These are phyloP conservation scores for Enteromius mattozi DNA, from an alignment of 2,797 vertebrate genomes.

Conservation along the genomic window DNA sequence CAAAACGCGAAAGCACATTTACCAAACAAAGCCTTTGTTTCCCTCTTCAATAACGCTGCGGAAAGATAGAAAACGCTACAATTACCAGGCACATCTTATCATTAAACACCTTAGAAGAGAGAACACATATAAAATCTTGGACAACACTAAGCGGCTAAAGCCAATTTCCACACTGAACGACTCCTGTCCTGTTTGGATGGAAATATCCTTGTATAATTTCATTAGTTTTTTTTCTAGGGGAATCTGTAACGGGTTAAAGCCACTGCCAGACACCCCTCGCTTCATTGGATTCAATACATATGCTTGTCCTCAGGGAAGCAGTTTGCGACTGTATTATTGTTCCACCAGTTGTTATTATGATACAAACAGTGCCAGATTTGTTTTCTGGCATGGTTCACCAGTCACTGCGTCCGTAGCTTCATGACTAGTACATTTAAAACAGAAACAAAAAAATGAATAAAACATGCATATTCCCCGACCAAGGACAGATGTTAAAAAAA, in stretches of 20 bases:
- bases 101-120: slow-evolving; percentile 26
- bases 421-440: slow-evolving; percentile 4
- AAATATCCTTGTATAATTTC: slow-evolving; percentile 36
- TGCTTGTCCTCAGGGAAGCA: slow-evolving; percentile 41
- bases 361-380: slow-evolving; percentile 46
- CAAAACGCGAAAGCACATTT: slow-evolving; percentile 29
- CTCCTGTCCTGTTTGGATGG: neutral
- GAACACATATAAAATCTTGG: neutral
- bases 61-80: slow-evolving; percentile 18
- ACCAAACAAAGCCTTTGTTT: slow-evolving; percentile 40
- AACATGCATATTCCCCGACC: neutral
- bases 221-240: slow-evolving; percentile 24
- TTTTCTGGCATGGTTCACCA: slow-evolving; percentile 41
- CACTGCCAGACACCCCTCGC: slow-evolving; percentile 23
- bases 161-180: neutral
- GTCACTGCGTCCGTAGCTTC: neutral
- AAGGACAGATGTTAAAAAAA: slow-evolving; percentile 10
- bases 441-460: neutral
- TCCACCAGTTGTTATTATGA: slow-evolving; percentile 44
- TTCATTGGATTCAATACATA: slow-evolving; percentile 42
- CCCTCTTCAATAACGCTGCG: neutral
- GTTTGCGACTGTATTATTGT: slow-evolving; percentile 41
- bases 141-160: slow-evolving; percentile 1
- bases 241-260: slow-evolving; percentile 26
- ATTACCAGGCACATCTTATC: slow-evolving; percentile 27